phyloP scores from a whole-genome alignment of 2,797 vertebrate genomes.

The Kryptopterus vitreolus region DNA sequence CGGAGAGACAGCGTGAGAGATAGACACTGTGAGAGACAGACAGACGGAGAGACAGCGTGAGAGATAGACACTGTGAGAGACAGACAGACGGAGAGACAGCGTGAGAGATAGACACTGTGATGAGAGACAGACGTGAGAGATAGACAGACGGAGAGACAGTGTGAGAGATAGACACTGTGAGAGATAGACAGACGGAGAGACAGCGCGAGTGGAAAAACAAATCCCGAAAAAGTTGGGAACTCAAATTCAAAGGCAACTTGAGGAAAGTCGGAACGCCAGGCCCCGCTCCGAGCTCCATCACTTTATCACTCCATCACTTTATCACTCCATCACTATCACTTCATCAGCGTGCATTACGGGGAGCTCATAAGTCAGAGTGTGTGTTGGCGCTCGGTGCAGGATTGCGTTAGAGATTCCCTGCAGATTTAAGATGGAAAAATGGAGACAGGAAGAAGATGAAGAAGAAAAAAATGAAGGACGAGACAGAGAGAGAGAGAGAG shows the following conservation, averaged over 20 bases:
- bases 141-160: no score
- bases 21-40: no score
- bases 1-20: no score
- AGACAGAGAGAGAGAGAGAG: neutral
- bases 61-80: no score
- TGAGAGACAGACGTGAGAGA: no score
- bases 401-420: conserved; percentile 19
- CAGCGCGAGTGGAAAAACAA: no score
- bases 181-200: no score
- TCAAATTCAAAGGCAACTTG: conserved; percentile 7
- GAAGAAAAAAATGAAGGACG: neutral
- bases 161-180: no score
- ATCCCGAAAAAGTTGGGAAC: conserved; percentile 4
- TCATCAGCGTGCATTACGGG: conserved; percentile 5
- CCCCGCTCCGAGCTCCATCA: neutral
- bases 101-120: no score
- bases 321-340: conserved; percentile 8
- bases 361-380: conserved; percentile 23
- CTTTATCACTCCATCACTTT: conserved; percentile 1
- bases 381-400: neutral
- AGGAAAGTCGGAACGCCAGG: neutral
- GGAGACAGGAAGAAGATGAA: conserved; percentile 3
- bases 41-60: no score
- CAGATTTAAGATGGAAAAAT: conserved; percentile 7
- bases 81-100: no score